Evolutionary conservation across 2,113 vertebrate species (phyloP), one percentile per base, ranked within the genome.

Genomic region (Ochotona princeps): DNA sequence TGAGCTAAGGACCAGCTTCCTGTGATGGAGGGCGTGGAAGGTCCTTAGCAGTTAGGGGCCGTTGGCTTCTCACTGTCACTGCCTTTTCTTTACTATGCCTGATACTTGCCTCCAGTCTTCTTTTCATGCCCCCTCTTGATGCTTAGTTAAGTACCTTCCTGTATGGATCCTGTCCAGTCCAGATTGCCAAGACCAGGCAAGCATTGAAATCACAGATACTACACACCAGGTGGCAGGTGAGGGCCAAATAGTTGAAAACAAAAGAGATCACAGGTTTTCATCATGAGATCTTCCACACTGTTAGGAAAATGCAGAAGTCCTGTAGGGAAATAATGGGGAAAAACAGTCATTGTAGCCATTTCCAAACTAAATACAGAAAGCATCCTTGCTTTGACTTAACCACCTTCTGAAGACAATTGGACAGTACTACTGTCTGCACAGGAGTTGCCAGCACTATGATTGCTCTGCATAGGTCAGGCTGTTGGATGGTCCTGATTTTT

Each of bases 81-180:
- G 2, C 32, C 17, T 38, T 47, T 17, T 8, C 21, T 47, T 32
- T 28, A 47, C 47, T 83, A 57, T 26, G 28, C 69, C 17, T 63
- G 28, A 11, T 4, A 8, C 8, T 30, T 6, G 6, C 23, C 32
- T 30, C 49, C 10, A 3, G 49, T n/a, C 2, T 0, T n/a, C 11
- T 49, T 72, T 74, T 74, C 57, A 32, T 44, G 20, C 35, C 30
- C 73, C 25, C 30, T 67, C 32, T 18, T 70, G 69, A 84, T 35
- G 12, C 28, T 84, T 18, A 57, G 3, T 21, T 65, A 17, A 32
- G 38, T 35, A 5, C 8, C 28, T 94, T 14, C 28, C n/a, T 18
- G 21, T 63, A 12, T 57, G 60, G n/a, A 4, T n/a, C 4, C 78
- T 74, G 47, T 32, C 47, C 4, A 2, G 2, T 51, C 9, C 44